Conservation (phyloP, 2,888 invertebrate species). For the Acanthosepion esculentum region DNA sequence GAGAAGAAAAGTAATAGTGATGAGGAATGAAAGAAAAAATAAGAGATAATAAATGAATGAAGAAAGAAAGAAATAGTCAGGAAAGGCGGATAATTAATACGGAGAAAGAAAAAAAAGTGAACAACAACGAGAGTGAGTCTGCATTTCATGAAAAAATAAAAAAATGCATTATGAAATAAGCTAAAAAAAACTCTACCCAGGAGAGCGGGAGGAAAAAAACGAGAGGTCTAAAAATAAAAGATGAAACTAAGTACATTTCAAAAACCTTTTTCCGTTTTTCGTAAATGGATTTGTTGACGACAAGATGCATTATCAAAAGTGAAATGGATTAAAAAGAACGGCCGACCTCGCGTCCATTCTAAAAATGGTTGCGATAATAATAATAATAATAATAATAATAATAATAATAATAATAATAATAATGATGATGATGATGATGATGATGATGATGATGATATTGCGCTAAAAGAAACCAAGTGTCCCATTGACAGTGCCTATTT, state of each 20-base stretch:
- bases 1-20: background rate
- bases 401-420: conserved; percentile 33
- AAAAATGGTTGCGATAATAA: background rate
- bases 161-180: background rate
- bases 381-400: conserved; percentile 22
- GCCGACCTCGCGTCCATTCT: conserved; percentile 18
- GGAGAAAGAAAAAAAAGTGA: background rate
- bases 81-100: too few relatives aligned
- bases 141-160: background rate
- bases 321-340: conserved; percentile 23
- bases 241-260: conserved; percentile 21
- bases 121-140: background rate
- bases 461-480: too few relatives aligned
- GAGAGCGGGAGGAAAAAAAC: background rate
- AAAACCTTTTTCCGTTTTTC: conserved; percentile 33
- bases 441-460: background rate
- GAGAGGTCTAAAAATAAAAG: background rate
- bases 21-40: background rate
- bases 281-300: conserved; percentile 33
- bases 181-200: background rate
- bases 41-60: too few relatives aligned
- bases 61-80: too few relatives aligned
- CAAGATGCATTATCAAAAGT: conserved; percentile 23
- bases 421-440: background rate
- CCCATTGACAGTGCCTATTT: too few relatives aligned